phyloP scores from a whole-genome alignment of 1,140 invertebrate species.

The Microplitis mediator region DNA sequence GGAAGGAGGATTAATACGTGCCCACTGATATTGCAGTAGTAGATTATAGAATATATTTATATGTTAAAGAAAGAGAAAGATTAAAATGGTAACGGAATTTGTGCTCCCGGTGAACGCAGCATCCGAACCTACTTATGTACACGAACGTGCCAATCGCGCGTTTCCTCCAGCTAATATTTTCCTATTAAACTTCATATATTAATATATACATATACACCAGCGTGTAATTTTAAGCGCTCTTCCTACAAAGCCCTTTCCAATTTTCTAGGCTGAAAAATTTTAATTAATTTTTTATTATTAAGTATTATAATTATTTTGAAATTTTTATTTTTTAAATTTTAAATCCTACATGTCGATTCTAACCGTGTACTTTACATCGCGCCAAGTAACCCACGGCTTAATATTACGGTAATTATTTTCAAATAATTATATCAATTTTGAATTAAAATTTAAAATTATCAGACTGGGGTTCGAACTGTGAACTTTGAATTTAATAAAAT shows the following conservation, averaged over 20 bases:
- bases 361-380: too few relatives aligned
- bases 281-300: not conserved
- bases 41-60: constrained; percentile 1
- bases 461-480: too few relatives aligned
- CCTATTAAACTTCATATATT: not conserved
- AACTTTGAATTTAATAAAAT: too few relatives aligned
- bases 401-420: too few relatives aligned
- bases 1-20: constrained; percentile 29
- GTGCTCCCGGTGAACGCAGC: constrained; percentile 34
- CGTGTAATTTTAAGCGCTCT: too few relatives aligned
- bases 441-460: too few relatives aligned
- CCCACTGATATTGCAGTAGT: constrained; percentile 16
- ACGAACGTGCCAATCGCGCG: constrained; percentile 37
- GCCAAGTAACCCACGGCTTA: too few relatives aligned
- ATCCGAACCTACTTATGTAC: constrained; percentile 36
- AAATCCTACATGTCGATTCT: too few relatives aligned
- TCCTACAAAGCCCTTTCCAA: not conserved
- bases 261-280: constrained; percentile 8
- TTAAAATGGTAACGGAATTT: constrained; percentile 39
- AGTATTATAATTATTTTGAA: too few relatives aligned
- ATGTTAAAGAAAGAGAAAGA: constrained; percentile 21
- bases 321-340: too few relatives aligned
- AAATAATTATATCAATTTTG: too few relatives aligned
- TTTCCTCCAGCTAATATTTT: constrained; percentile 37
- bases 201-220: not conserved